Evolutionary conservation across 2,113 vertebrate genomes (phyloP).

Genomic region (Pygoscelis antarcticus): DNA sequence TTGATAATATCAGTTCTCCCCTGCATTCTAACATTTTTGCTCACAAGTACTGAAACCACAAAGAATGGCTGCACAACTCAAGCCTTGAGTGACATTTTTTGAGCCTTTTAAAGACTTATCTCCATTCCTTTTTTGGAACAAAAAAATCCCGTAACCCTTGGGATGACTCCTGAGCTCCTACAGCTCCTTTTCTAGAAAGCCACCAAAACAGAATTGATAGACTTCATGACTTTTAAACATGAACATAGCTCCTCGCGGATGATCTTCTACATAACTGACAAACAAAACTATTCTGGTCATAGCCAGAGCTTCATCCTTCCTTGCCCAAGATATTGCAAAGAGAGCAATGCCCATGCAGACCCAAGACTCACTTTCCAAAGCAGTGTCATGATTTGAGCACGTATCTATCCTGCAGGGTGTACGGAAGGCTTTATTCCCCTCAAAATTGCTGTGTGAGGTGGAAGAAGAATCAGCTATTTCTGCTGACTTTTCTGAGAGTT

Average conservation of each 20-base stretch:
- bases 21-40: not conserved
- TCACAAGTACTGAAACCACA: not conserved
- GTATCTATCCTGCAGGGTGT: not conserved
- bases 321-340: not conserved
- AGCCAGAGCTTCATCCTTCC: not conserved
- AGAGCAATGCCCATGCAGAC: not conserved
- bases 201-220: not conserved
- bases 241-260: not conserved
- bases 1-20: not conserved
- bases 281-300: not conserved
- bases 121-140: not conserved
- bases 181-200: not conserved
- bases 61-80: not conserved
- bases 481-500: not conserved
- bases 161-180: not conserved
- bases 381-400: not conserved
- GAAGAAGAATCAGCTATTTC: not conserved
- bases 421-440: not conserved
- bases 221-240: not conserved
- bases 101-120: not conserved
- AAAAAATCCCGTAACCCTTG: not conserved
- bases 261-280: not conserved
- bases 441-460: not conserved
- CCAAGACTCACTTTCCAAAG: not conserved
- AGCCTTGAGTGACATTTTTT: not conserved